Evolutionary conservation across 2,797 vertebrate genomes (phyloP).

Genomic region (Malurus splendens): DNA sequence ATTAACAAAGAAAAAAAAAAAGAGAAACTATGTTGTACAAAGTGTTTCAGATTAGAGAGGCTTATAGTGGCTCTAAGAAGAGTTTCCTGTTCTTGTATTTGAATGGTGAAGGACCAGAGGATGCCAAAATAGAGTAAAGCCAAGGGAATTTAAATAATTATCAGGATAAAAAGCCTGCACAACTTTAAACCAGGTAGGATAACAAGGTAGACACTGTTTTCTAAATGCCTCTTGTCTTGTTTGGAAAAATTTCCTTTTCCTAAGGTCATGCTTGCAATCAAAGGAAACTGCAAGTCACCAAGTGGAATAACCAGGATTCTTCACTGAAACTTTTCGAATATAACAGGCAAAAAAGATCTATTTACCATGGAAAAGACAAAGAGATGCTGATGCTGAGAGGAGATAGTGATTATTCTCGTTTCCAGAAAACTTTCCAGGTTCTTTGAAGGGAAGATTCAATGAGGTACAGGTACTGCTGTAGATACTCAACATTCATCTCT

Average conservation of each 20-base stretch:
- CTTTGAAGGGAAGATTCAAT: background rate
- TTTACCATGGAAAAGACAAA: background rate
- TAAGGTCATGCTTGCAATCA: background rate
- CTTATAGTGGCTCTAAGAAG: background rate
- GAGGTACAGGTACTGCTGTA: fast-evolving
- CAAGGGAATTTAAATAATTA: background rate
- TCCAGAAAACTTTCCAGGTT: background rate
- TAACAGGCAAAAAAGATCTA: background rate
- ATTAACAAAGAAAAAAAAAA: fast-evolving
- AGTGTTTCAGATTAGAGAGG: background rate
- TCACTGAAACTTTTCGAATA: background rate
- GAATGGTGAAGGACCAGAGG: background rate
- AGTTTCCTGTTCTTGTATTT: background rate
- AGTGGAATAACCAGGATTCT: background rate
- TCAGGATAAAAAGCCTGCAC: background rate
- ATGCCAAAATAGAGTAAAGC: background rate
- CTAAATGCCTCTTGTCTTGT: background rate
- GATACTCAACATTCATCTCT: background rate
- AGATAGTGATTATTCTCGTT: background rate
- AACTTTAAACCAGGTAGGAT: background rate
- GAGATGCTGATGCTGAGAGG: background rate
- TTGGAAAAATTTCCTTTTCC: background rate
- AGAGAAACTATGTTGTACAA: background rate
- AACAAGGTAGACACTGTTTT: background rate
- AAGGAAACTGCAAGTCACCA: background rate